Evolutionary conservation across 2,797 vertebrate genomes (phyloP).

Genomic region (Cirrhinus mrigala): DNA sequence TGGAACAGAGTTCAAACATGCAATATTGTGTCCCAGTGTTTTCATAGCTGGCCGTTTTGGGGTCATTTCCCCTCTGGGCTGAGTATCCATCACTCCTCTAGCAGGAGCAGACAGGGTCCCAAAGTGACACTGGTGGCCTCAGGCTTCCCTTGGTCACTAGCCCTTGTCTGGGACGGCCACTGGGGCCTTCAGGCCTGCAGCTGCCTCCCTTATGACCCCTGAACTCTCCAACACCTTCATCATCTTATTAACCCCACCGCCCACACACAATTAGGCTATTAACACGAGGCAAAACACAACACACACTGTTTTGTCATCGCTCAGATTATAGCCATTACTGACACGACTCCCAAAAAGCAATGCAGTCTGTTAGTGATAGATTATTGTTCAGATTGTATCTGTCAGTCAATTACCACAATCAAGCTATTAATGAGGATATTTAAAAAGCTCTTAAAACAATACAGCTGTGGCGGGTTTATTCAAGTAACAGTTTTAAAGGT

Average conservation of each 20-base stretch:
- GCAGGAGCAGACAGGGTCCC: conserved; percentile 53
- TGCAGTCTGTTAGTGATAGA: conserved; percentile 47
- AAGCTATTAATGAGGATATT: neutral
- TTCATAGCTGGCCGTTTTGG: conserved; percentile 55
- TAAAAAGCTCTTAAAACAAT: neutral
- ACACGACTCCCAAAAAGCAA: conserved; percentile 49
- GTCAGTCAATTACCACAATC: conserved; percentile 43
- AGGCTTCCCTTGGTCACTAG: conserved; percentile 54
- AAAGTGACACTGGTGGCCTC: conserved; percentile 49
- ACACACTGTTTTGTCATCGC: conserved; percentile 46
- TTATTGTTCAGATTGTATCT: conserved; percentile 58
- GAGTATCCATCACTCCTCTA: conserved; percentile 81
- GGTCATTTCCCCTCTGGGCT: conserved; percentile 75
- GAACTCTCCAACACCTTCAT: conserved; percentile 76
- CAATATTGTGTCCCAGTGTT: conserved; percentile 54
- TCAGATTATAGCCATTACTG: conserved; percentile 46
- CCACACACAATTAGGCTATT: conserved; percentile 58
- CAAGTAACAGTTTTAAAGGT: conserved; percentile 63
- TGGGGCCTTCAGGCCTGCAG: conserved; percentile 71
- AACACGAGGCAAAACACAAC: conserved; percentile 56
- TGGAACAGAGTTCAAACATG: conserved; percentile 51
- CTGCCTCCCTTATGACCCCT: conserved; percentile 75
- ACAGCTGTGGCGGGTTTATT: conserved; percentile 1
- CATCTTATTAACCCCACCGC: conserved; percentile 79
- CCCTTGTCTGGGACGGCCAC: conserved; percentile 71